Evolutionary conservation across 2,113 vertebrate genomes (phyloP).

Genomic region (Nanger granti): DNA sequence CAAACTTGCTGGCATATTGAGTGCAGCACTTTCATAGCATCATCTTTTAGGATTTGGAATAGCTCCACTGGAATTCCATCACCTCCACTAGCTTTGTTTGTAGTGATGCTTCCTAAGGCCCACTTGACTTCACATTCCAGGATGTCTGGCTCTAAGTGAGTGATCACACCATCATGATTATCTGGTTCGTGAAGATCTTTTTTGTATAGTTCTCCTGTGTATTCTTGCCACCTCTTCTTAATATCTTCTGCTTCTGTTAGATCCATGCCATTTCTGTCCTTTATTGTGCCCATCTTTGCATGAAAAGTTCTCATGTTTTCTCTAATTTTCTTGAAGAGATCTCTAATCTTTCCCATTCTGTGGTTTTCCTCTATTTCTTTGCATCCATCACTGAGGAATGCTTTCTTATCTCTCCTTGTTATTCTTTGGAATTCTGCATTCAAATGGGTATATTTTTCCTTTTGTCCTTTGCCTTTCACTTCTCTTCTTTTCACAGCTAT

Average conservation of each 20-base stretch:
- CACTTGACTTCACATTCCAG: background rate
- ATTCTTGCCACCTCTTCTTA: background rate
- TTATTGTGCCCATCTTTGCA: background rate
- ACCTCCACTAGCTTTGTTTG: background rate
- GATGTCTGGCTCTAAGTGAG: background rate
- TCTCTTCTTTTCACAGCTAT: background rate
- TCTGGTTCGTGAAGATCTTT: background rate
- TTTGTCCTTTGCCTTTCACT: background rate
- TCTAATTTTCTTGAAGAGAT: background rate
- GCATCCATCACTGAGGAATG: rapidly evolving
- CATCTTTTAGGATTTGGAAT: background rate
- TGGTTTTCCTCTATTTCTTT: background rate
- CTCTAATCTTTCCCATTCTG: background rate
- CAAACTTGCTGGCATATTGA: background rate
- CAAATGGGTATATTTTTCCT: background rate
- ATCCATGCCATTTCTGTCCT: background rate
- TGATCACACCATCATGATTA: background rate
- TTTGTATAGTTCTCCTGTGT: background rate
- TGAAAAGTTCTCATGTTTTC: background rate
- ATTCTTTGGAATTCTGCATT: background rate
- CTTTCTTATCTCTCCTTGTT: background rate
- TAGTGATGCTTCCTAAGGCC: background rate
- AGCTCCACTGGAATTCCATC: background rate
- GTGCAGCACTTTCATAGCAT: background rate
- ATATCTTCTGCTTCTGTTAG: background rate